Evolutionary conservation across 2,797 vertebrate species (phyloP).

Genomic region (Pantherophis alleghaniensis): DNA sequence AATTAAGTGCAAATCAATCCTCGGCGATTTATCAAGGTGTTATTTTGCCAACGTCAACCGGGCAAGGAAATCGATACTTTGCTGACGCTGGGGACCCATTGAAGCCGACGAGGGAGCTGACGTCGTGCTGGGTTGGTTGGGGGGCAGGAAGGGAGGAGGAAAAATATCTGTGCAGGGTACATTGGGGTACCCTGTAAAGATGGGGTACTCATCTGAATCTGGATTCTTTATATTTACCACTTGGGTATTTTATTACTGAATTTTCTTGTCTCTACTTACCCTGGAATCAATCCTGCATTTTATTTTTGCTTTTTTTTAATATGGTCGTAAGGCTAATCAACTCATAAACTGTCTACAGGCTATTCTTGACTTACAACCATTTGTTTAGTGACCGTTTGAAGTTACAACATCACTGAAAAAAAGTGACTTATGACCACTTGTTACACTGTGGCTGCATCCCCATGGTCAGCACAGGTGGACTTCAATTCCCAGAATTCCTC

Average conservation of each 20-base stretch:
- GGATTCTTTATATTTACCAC: neutral
- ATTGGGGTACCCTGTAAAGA: neutral
- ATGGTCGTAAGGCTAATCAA: neutral
- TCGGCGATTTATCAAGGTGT: conserved; percentile 85
- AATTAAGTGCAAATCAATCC: conserved; percentile 98
- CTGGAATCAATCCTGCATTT: neutral
- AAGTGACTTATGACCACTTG: too few relatives aligned
- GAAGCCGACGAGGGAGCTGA: conserved; percentile 66
- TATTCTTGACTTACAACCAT: neutral
- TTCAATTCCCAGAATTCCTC: neutral
- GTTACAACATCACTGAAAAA: neutral
- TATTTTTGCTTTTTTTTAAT: neutral
- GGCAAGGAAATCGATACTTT: conserved; percentile 68
- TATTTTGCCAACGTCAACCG: conserved; percentile 63
- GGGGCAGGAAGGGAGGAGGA: conserved; percentile 55
- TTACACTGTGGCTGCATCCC: neutral
- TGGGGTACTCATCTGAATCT: neutral
- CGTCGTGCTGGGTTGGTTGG: conserved; percentile 63
- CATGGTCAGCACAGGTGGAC: neutral
- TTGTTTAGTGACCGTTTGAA: neutral
- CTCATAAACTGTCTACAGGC: neutral
- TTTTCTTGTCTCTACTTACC: neutral
- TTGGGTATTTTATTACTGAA: neutral
- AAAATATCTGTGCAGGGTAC: neutral
- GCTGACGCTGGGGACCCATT: conserved; percentile 72